phyloP scores from a whole-genome alignment of 2,113 vertebrate genomes.

The Irena cyanogastra region DNA sequence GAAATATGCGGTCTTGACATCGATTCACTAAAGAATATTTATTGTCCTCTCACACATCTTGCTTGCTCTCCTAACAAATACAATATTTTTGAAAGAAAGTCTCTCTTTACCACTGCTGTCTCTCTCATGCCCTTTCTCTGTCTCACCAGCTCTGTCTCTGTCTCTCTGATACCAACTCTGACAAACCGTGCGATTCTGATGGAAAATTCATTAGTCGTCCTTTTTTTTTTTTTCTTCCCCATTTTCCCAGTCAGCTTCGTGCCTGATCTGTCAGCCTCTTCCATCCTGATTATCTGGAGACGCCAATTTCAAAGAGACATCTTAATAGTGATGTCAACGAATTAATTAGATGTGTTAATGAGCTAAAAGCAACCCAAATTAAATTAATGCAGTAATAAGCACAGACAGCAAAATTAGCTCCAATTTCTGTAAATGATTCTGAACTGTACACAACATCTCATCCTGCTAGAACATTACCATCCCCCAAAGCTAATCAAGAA shows the following conservation, averaged over 20 bases:
- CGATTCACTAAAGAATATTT: slow-evolving; percentile 33
- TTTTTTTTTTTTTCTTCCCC: slow-evolving; percentile 48
- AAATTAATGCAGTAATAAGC: slow-evolving; percentile 99
- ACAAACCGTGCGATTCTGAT: slow-evolving; percentile 69
- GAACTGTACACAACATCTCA: slow-evolving; percentile 99
- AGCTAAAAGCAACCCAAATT: slow-evolving; percentile 99
- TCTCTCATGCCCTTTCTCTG: slow-evolving; percentile 63
- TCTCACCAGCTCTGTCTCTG: slow-evolving; percentile 67
- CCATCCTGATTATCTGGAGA: slow-evolving; percentile 99
- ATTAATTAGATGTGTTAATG: slow-evolving; percentile 99
- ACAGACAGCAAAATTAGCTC: slow-evolving; percentile 99
- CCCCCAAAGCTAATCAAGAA: slow-evolving; percentile 99
- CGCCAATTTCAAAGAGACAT: slow-evolving; percentile 99
- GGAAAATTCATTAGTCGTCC: slow-evolving; percentile 80
- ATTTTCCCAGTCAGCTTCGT: slow-evolving; percentile 82
- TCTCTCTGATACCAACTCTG: slow-evolving; percentile 67
- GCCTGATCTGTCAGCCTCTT: slow-evolving; percentile 92
- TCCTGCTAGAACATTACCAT: slow-evolving; percentile 93
- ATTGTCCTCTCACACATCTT: slow-evolving; percentile 8
- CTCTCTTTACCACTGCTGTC: not conserved
- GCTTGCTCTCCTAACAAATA: slow-evolving; percentile 61
- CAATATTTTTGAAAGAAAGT: slow-evolving; percentile 42
- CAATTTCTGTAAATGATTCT: slow-evolving; percentile 99
- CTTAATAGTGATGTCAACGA: slow-evolving; percentile 99
- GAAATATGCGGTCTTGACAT: not conserved